Conservation (phyloP, 1,140 invertebrate genomes). For the Drosophila leontia region DNA sequence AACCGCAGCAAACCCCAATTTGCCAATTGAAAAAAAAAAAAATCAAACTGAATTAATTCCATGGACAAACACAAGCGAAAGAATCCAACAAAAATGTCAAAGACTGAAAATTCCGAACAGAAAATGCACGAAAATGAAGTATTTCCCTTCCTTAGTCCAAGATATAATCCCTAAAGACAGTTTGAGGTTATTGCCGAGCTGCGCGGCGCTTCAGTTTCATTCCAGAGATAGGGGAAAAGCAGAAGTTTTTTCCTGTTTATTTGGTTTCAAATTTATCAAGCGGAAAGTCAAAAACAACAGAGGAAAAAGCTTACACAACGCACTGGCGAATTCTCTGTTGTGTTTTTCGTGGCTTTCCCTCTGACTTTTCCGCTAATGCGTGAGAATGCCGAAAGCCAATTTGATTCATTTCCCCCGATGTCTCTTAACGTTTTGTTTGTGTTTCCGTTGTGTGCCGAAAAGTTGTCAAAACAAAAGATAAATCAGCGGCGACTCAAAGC, state of each 20-base stretch:
- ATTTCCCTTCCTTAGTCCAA: not conserved
- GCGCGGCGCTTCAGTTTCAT: slow-evolving; percentile 17
- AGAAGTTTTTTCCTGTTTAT: slow-evolving; percentile 69
- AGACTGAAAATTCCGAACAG: slow-evolving; percentile 2
- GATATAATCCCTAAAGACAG: slow-evolving; percentile 56
- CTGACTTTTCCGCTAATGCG: slow-evolving; percentile 65
- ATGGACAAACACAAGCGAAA: slow-evolving; percentile 9
- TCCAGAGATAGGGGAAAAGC: slow-evolving; percentile 11
- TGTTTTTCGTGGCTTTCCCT: slow-evolving; percentile 29
- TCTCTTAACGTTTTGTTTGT: slow-evolving; percentile 41
- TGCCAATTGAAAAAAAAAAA: slow-evolving; percentile 50
- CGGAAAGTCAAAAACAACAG: slow-evolving; percentile 66
- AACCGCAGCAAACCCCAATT: slow-evolving; percentile 65
- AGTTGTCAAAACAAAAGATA: slow-evolving; percentile 82
- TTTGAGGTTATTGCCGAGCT: slow-evolving; percentile 62
- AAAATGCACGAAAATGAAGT: not conserved
- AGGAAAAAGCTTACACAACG: slow-evolving; percentile 51
- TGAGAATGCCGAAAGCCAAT: slow-evolving; percentile 70
- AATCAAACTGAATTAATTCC: slow-evolving; percentile 16
- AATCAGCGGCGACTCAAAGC: slow-evolving; percentile 68
- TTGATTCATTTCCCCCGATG: slow-evolving; percentile 55
- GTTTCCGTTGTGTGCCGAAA: slow-evolving; percentile 59
- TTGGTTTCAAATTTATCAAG: slow-evolving; percentile 79
- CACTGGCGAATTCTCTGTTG: slow-evolving; percentile 17
- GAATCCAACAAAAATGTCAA: slow-evolving; percentile 10